A percentile compares a stretch with the other conserved stretches of the same genome.
Conservation (phyloP, 1,140 invertebrate genomes). For the Drosophila mayri region DNA sequence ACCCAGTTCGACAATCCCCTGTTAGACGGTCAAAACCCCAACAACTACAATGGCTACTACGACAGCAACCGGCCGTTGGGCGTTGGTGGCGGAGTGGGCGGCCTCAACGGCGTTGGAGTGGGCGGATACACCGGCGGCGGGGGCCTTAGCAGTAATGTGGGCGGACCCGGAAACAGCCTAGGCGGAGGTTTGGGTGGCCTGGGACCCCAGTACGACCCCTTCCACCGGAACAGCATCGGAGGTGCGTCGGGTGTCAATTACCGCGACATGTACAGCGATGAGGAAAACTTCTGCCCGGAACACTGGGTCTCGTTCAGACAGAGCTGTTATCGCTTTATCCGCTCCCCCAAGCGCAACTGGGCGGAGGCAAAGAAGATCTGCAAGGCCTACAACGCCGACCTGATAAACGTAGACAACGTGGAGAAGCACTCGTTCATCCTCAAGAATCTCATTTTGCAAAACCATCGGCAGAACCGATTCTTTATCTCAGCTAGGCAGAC, state of each 20-base stretch:
- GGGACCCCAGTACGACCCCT: slow-evolving; percentile 72
- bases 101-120: slow-evolving; percentile 4
- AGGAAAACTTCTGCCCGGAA: slow-evolving; percentile 89
- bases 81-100: background rate
- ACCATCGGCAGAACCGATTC: slow-evolving; percentile 95
- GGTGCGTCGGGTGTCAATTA: slow-evolving; percentile 42
- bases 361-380: slow-evolving; percentile 93
- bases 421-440: slow-evolving; percentile 96
- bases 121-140: background rate
- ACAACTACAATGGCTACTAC: slow-evolving; percentile 50
- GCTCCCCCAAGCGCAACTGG: slow-evolving; percentile 91
- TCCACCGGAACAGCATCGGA: slow-evolving; percentile 62
- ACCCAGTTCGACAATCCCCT: slow-evolving; percentile 72
- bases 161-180: slow-evolving; percentile 43
- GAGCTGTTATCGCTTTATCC: slow-evolving; percentile 95
- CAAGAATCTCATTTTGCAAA: slow-evolving; percentile 90
- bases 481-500: slow-evolving; percentile 92
- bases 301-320: slow-evolving; percentile 92
- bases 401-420: slow-evolving; percentile 91
- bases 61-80: slow-evolving; percentile 50
- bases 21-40: slow-evolving; percentile 55
- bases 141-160: slow-evolving; percentile 39
- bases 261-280: slow-evolving; percentile 69
- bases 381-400: slow-evolving; percentile 91
- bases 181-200: slow-evolving; percentile 53